Conservation (phyloP, 2,797 vertebrate genomes). For the Ataeniobius toweri region DNA sequence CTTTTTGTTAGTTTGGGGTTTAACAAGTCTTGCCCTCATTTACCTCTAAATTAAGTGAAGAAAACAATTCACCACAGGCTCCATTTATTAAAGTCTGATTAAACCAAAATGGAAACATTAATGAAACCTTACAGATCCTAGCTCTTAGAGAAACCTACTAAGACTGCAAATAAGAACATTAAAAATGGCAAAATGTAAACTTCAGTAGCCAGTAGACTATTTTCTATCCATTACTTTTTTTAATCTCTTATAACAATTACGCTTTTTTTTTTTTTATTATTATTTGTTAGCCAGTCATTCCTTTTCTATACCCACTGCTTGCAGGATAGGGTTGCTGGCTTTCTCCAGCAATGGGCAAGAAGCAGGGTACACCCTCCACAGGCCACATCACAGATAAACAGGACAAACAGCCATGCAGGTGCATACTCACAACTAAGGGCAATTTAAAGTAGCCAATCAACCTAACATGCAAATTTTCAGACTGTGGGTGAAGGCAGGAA, state of each 20-base stretch:
- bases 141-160: not conserved
- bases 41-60: not conserved
- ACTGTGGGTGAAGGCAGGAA: too few relatives aligned
- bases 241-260: not conserved
- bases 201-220: not conserved
- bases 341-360: not conserved
- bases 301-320: not conserved
- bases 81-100: not conserved
- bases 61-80: not conserved
- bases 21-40: not conserved
- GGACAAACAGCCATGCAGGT: too few relatives aligned
- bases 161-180: conserved; percentile 1
- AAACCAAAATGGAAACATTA: not conserved
- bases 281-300: not conserved
- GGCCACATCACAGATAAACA: too few relatives aligned
- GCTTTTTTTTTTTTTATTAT: not conserved
- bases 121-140: not conserved
- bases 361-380: not conserved
- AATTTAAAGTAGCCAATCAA: too few relatives aligned
- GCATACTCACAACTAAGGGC: too few relatives aligned
- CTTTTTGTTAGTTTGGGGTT: not conserved
- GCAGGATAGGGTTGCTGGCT: not conserved
- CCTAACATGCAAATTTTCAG: too few relatives aligned
- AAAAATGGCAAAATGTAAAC: not conserved
- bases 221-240: not conserved